Percentiles rank a stretch among this genome's conserved stretches.
Conservation (phyloP, 2,888 invertebrate genomes). For the Rosalia funebris region DNA sequence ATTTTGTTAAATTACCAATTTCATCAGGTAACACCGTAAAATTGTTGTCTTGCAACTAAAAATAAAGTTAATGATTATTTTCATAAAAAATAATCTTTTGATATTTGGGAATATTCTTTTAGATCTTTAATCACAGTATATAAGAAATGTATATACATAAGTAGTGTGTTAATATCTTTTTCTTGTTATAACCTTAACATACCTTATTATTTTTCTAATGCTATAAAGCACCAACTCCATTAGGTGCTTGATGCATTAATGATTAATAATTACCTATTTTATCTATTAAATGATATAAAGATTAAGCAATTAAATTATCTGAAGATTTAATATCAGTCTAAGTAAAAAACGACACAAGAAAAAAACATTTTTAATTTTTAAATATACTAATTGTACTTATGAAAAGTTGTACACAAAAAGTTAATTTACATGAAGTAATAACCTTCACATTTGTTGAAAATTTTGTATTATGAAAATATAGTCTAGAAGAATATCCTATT, state of each 20-base stretch:
- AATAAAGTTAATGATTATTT: constrained; percentile 35
- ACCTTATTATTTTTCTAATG: too few relatives aligned
- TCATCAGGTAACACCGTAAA: constrained; percentile 77
- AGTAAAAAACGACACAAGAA: background rate
- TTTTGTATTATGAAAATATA: too few relatives aligned
- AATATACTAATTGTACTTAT: background rate
- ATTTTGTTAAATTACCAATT: constrained; percentile 75
- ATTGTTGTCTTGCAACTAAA: constrained; percentile 86
- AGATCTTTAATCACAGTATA: too few relatives aligned
- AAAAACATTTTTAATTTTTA: constrained; percentile 13
- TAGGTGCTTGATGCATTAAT: too few relatives aligned
- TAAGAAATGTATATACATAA: too few relatives aligned
- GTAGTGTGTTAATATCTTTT: too few relatives aligned
- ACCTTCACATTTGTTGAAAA: too few relatives aligned
- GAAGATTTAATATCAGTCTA: background rate
- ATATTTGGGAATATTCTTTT: background rate
- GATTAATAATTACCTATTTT: background rate
- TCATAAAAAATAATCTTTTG: background rate
- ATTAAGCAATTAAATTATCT: background rate
- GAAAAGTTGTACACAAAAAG: too few relatives aligned
- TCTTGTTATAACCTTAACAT: too few relatives aligned
- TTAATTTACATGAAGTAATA: too few relatives aligned
- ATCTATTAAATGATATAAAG: background rate
- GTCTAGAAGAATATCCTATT: too few relatives aligned
- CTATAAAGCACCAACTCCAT: too few relatives aligned